phyloP scores from a whole-genome alignment of 2,113 vertebrate genomes.

The Oncorhynchus masou region DNA sequence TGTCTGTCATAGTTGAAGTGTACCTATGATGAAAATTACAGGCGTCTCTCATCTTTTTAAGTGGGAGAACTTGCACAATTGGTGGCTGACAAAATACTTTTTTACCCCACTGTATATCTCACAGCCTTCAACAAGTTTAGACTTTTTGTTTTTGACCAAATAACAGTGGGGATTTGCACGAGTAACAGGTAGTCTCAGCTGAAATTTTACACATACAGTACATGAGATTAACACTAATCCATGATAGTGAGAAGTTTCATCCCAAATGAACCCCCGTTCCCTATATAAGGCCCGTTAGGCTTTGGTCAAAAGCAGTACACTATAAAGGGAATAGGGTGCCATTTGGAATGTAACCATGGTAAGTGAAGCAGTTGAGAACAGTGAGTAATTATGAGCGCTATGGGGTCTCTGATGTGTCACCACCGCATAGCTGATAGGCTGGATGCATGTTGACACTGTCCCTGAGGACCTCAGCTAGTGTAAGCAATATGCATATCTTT shows the following conservation, averaged over 20 bases:
- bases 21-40: no score
- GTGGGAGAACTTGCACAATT: no score
- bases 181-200: constrained; percentile 43
- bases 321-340: no score
- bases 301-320: no score
- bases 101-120: no score
- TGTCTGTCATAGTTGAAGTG: no score
- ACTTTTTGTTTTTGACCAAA: constrained; percentile 22
- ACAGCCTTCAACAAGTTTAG: background rate
- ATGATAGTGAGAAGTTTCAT: constrained; percentile 47
- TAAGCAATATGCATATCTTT: constrained; percentile 50
- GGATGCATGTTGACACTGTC: constrained; percentile 47
- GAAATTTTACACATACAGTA: constrained; percentile 53
- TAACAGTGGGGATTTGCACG: background rate
- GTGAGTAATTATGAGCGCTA: constrained; percentile 65
- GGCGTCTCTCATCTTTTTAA: no score
- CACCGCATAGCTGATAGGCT: constrained; percentile 40
- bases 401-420: constrained; percentile 61
- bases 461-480: constrained; percentile 49
- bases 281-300: no score
- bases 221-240: constrained; percentile 68
- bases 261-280: no score
- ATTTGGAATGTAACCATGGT: constrained; percentile 18
- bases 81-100: no score
- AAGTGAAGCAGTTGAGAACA: constrained; percentile 66